phyloP scores from a whole-genome alignment of 2,888 invertebrate genomes.

The Altica lythri region DNA sequence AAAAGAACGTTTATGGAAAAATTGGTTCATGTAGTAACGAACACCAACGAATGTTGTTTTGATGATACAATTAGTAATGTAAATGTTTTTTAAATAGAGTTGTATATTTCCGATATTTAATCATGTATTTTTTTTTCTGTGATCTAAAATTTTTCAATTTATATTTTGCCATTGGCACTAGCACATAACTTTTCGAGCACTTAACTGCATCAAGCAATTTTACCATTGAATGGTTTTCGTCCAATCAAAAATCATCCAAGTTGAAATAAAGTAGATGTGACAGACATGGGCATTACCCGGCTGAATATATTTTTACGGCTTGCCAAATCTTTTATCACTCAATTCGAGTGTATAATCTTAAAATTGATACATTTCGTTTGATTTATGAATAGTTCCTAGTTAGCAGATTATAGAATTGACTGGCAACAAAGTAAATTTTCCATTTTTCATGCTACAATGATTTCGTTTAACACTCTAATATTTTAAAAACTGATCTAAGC shows the following conservation, averaged over 20 bases:
- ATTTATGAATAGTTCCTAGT: conserved; percentile 16
- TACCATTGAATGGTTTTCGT: conserved; percentile 43
- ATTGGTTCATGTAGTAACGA: too few species aligned
- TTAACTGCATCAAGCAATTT: conserved; percentile 39
- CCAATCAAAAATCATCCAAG: conserved; percentile 46
- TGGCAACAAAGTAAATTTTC: too few species aligned
- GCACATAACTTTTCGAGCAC: conserved; percentile 8
- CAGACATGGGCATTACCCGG: conserved; percentile 35
- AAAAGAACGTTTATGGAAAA: too few species aligned
- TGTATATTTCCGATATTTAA: too few species aligned
- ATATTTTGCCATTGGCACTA: conserved; percentile 3
- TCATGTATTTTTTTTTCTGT: too few species aligned
- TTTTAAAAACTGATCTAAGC: not conserved
- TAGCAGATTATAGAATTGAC: too few species aligned
- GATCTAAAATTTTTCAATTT: conserved; percentile 10
- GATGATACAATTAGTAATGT: too few species aligned
- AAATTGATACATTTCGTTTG: conserved; percentile 10
- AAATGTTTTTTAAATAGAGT: too few species aligned
- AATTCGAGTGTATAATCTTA: conserved; percentile 7
- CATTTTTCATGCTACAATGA: not conserved
- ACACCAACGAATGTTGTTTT: too few species aligned
- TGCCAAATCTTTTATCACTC: conserved; percentile 15
- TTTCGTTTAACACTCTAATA: not conserved
- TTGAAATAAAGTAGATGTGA: conserved; percentile 35
- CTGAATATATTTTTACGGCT: conserved; percentile 16